Evolutionary conservation across 2,888 invertebrate genomes (phyloP).

Genomic region (Coremacera marginata): DNA sequence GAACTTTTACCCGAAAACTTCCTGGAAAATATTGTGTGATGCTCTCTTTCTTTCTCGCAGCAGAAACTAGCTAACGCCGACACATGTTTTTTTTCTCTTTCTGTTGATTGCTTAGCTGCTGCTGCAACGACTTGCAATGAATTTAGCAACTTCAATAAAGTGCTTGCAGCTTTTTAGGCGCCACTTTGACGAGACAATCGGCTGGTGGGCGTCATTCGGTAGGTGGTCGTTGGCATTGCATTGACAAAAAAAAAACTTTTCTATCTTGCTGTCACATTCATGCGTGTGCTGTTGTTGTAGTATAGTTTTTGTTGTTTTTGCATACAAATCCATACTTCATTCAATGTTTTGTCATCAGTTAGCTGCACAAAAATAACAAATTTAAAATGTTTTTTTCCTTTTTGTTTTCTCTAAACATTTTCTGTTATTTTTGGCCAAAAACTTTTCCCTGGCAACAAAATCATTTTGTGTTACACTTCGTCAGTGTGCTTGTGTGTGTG

Average conservation of each 20-base stretch:
- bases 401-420: neutral
- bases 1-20: conserved; percentile 17
- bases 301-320: conserved; percentile 19
- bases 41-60: neutral
- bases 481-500: neutral
- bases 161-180: conserved; percentile 52
- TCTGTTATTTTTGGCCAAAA: conserved; percentile 12
- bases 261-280: neutral
- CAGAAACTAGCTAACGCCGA: neutral
- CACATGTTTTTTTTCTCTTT: neutral
- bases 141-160: conserved; percentile 36
- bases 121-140: neutral
- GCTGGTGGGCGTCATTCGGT: conserved; percentile 47
- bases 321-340: conserved; percentile 20
- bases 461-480: conserved; percentile 4
- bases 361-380: conserved; percentile 5
- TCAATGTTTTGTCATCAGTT: conserved; percentile 32
- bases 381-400: conserved; percentile 9
- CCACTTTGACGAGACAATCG: conserved; percentile 51
- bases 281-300: neutral
- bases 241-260: neutral
- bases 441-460: conserved; percentile 23
- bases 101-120: neutral
- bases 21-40: neutral
- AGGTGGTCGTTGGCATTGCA: conserved; percentile 47